Evolutionary conservation across 1,140 invertebrate species (phyloP).

Genomic region (Diploscapter pachys): DNA sequence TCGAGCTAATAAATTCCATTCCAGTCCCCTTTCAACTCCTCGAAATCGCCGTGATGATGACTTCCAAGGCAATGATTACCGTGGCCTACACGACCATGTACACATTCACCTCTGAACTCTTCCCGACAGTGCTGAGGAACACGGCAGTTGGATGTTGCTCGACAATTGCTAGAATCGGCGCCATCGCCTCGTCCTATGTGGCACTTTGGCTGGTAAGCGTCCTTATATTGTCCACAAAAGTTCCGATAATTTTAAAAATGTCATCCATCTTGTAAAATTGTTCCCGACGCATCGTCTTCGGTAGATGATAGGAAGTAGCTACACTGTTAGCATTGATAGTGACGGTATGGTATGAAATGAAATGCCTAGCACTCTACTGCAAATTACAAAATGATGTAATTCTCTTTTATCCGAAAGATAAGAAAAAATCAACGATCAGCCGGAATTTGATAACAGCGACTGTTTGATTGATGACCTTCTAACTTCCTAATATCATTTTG

Average conservation of each 20-base stretch:
- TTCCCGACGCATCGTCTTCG: neutral
- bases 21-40: neutral
- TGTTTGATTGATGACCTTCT: too few relatives aligned
- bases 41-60: constrained; percentile 33
- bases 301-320: neutral
- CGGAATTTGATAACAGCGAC: too few relatives aligned
- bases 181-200: constrained; percentile 62
- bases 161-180: constrained; percentile 63
- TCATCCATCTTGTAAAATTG: neutral
- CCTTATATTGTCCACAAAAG: neutral
- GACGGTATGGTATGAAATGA: neutral
- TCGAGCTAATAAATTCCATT: neutral
- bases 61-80: constrained; percentile 51
- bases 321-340: neutral
- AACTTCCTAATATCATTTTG: too few relatives aligned
- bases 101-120: constrained; percentile 61
- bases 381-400: too few relatives aligned
- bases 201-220: constrained; percentile 51
- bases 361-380: too few relatives aligned
- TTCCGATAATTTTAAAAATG: neutral
- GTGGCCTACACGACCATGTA: constrained; percentile 49
- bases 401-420: too few relatives aligned
- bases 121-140: constrained; percentile 62
- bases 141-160: constrained; percentile 63
- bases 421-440: too few relatives aligned